Percentiles rank a stretch among this genome's conserved stretches.
Conservation (phyloP, 2,888 invertebrate genomes). For the Meliscaeva auricollis region DNA sequence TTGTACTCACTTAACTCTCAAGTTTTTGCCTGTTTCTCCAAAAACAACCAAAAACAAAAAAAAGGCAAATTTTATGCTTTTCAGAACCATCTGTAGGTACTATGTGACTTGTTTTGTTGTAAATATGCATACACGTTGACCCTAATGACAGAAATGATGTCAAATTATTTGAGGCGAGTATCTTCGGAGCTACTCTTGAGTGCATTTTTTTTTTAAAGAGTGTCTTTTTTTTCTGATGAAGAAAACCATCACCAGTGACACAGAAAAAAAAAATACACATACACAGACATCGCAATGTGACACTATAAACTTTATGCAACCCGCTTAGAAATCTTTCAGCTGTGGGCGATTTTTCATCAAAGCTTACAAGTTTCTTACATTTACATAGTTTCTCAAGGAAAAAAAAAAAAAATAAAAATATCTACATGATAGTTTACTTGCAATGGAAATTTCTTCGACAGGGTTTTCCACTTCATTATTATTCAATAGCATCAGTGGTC, state of each 20-base stretch:
- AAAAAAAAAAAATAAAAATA: background rate
- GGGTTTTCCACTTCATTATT: constrained; percentile 61
- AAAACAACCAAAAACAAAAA: too few species aligned
- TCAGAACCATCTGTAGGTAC: background rate
- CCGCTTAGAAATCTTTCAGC: constrained; percentile 35
- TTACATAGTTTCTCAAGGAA: background rate
- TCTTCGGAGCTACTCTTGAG: constrained; percentile 36
- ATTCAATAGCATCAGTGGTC: constrained; percentile 37
- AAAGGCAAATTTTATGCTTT: constrained; percentile 8
- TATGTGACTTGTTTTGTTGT: background rate
- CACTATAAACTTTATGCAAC: constrained; percentile 22
- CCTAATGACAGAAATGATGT: constrained; percentile 67
- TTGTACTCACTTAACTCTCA: too few species aligned
- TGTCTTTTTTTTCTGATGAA: constrained; percentile 14
- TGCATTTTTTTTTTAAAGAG: constrained; percentile 22
- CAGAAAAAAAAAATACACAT: constrained; percentile 8
- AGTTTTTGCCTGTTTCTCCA: too few species aligned
- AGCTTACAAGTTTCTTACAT: constrained; percentile 26
- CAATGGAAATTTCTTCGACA: constrained; percentile 26
- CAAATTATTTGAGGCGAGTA: constrained; percentile 35
- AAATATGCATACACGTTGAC: constrained; percentile 46
- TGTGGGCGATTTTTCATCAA: constrained; percentile 60
- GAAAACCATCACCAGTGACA: background rate
- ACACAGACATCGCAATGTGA: background rate
- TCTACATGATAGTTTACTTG: background rate